Evolutionary conservation across 2,888 invertebrate species (phyloP).

Genomic region (Creontiades dilutus): DNA sequence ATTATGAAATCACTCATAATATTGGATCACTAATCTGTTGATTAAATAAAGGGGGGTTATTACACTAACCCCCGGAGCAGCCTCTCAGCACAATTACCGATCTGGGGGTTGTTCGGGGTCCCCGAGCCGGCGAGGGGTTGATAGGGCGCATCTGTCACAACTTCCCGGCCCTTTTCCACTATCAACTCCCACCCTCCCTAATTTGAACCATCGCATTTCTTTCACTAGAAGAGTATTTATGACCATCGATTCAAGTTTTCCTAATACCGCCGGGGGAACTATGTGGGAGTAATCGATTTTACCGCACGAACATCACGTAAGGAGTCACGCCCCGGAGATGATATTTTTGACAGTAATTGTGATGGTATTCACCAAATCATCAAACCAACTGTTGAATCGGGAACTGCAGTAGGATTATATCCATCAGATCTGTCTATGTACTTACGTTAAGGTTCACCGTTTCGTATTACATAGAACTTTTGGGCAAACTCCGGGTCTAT

Average conservation of each 20-base stretch:
- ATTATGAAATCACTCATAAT: constrained; percentile 2
- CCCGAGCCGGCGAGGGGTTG: constrained; percentile 12
- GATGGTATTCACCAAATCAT: too few species aligned
- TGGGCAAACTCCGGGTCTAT: too few species aligned
- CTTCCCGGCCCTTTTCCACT: constrained; percentile 28
- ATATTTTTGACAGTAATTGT: too few species aligned
- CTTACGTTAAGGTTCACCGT: too few species aligned
- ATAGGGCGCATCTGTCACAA: constrained; percentile 60
- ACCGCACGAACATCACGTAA: neutral
- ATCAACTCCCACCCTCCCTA: neutral
- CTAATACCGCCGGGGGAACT: neutral
- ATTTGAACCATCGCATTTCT: neutral
- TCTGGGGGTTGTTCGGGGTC: constrained; percentile 21
- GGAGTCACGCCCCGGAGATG: neutral
- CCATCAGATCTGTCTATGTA: too few species aligned
- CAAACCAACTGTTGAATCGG: too few species aligned
- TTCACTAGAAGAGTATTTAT: neutral
- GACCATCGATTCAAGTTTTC: neutral
- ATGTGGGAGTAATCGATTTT: neutral
- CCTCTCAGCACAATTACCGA: neutral
- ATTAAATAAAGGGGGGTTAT: constrained; percentile 52
- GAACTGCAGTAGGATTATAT: too few species aligned
- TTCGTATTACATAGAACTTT: too few species aligned
- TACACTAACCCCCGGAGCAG: neutral
- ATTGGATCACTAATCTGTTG: constrained; percentile 44